Base-by-base conservation (phyloP, 2,113 vertebrate genomes). In the Hydrochoerus hydrochaeris region DNA sequence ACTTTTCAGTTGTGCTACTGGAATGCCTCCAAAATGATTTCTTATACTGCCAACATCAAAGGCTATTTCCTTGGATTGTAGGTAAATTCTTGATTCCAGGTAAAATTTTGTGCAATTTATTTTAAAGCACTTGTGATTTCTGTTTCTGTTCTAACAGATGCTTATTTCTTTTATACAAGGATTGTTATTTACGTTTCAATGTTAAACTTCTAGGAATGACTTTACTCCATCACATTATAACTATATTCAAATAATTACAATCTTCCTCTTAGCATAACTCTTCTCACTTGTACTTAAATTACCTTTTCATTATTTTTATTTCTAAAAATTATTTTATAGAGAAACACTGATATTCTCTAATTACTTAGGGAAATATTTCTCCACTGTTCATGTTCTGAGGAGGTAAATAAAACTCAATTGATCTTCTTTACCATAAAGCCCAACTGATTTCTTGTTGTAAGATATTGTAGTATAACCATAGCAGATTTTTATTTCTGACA, bases 401-500 rank as follows among this genome's bases (percentile, higher is more conserved):
- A 9, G 60, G 30, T 83, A 52, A 94, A 46, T 46, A 92, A 77
- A 69, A 5, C 58, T 90, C n/a, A 71, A 57, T 52, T 77, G 44
- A 7, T 67, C 57, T 93, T 96, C 19, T 73, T 90, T 58, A 75
- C 10, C 22, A 85, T 49, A 90, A 62, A 35, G 49, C 82, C 16
- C 38, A 65, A 84, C 86, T 94, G 49, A 92, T 88, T 94, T 46
- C 84, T 10, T 88, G 84, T 63, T 13, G 63, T 69, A n/a, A 85
- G n/a, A 22, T 84, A 41, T n/a, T 26, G 38, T 3, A 67, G 24
- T 89, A 95, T 12, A 96, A 78, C 4, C 86, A 7, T 7, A 88
- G 60, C 80, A 24, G 12, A 58, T 95, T 96, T 97, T 41, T 85
- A 67, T 88, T 97, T 94, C 65, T 52, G 44, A 88, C 67, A 73